phyloP scores from a whole-genome alignment of 2,797 vertebrate species.

The Sylvilagus floridanus region DNA sequence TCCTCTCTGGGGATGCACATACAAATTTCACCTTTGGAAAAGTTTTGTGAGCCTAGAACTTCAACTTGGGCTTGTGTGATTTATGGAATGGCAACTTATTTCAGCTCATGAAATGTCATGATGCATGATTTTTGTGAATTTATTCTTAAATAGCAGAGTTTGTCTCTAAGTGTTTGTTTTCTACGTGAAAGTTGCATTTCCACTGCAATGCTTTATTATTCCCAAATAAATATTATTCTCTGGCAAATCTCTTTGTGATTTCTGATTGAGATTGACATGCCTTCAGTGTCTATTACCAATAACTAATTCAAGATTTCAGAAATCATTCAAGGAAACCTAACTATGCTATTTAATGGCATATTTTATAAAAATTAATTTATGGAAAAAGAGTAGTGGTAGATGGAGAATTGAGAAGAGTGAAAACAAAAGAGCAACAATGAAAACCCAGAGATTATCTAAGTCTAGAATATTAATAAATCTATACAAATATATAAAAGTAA shows the following conservation, averaged over 20 bases:
- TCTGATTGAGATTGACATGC: neutral
- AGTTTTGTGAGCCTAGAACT: neutral
- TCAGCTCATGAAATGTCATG: neutral
- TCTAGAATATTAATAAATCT: neutral
- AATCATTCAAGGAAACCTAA: constrained; percentile 31
- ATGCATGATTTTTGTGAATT: neutral
- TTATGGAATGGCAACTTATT: neutral
- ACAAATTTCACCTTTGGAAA: neutral
- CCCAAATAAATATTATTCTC: no score
- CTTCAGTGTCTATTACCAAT: neutral
- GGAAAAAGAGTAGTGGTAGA: neutral
- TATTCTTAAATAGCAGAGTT: constrained; percentile 5
- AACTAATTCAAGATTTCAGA: constrained; percentile 1
- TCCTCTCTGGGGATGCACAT: neutral
- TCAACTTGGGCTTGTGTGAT: neutral
- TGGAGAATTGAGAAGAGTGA: neutral
- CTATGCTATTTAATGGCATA: neutral
- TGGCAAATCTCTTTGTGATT: no score
- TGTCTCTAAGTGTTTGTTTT: neutral
- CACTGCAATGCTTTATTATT: no score
- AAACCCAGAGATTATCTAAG: neutral
- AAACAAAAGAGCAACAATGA: neutral
- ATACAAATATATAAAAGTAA: neutral
- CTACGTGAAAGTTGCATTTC: no score
- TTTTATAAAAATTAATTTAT: constrained; percentile 2